Evolutionary conservation across 2,797 vertebrate species (phyloP).

Genomic region (Leucoraja ocellata): DNA sequence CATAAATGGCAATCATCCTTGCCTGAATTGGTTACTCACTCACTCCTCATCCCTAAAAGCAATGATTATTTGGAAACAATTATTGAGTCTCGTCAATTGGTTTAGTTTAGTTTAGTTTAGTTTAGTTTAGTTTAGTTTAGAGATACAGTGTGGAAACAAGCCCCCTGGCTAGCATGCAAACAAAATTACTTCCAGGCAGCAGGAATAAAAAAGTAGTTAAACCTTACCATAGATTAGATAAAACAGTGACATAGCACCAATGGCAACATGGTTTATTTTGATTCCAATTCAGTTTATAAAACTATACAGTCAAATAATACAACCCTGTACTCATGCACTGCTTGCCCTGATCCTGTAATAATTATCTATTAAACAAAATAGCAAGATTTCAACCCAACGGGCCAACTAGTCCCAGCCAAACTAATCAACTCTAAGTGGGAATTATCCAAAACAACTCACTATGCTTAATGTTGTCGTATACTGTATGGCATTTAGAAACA

Average conservation of each 20-base stretch:
- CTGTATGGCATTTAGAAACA: not conserved
- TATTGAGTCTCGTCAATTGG: not conserved
- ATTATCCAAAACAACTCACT: not conserved
- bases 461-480: not conserved
- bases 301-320: not conserved
- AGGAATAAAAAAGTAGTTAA: too few relatives aligned
- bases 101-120: too few relatives aligned
- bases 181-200: too few relatives aligned
- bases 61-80: not conserved
- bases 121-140: too few relatives aligned
- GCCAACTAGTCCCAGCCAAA: not conserved
- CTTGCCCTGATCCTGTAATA: not conserved
- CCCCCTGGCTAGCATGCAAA: too few relatives aligned
- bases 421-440: not conserved
- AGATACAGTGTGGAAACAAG: too few relatives aligned
- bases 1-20: too few relatives aligned
- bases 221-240: too few relatives aligned
- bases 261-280: not conserved
- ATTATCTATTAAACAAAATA: not conserved
- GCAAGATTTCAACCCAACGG: not conserved
- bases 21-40: not conserved
- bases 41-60: not conserved
- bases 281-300: slow-evolving; percentile 6
- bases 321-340: not conserved
- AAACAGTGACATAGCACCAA: not conserved